Conservation (phyloP, 2,113 vertebrate species). For the Brienomyrus brachyistius region DNA sequence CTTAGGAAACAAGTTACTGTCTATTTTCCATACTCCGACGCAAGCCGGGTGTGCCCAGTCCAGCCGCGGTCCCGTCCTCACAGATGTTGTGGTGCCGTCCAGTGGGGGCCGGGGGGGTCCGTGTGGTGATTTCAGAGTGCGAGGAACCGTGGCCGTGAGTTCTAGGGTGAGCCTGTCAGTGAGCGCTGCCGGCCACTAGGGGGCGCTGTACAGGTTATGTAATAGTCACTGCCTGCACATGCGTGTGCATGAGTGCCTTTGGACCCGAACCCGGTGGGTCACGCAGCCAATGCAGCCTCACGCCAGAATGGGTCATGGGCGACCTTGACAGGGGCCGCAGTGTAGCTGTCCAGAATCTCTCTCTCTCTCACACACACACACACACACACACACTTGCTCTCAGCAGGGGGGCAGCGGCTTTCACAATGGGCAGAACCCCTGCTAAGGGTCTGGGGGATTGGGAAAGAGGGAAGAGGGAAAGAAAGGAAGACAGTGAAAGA, state of each 20-base stretch:
- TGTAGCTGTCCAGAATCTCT: neutral
- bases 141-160: neutral
- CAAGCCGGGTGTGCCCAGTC: neutral
- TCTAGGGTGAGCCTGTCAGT: neutral
- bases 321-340: neutral
- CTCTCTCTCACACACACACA: neutral
- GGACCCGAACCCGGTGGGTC: neutral
- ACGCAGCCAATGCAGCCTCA: neutral
- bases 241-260: conserved; percentile 26
- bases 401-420: neutral
- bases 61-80: neutral
- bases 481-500: neutral
- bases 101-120: neutral
- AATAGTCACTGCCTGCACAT: neutral
- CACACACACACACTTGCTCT: neutral
- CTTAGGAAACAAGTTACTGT: neutral
- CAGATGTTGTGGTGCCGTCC: neutral
- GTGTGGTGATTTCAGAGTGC: neutral
- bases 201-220: neutral
- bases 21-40: neutral
- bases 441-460: neutral
- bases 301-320: conserved; percentile 8
- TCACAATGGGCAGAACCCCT: neutral
- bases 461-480: neutral
- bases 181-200: neutral